Base-by-base conservation (phyloP, 2,113 vertebrate species). In the Forbesichthys papilliferus region DNA sequence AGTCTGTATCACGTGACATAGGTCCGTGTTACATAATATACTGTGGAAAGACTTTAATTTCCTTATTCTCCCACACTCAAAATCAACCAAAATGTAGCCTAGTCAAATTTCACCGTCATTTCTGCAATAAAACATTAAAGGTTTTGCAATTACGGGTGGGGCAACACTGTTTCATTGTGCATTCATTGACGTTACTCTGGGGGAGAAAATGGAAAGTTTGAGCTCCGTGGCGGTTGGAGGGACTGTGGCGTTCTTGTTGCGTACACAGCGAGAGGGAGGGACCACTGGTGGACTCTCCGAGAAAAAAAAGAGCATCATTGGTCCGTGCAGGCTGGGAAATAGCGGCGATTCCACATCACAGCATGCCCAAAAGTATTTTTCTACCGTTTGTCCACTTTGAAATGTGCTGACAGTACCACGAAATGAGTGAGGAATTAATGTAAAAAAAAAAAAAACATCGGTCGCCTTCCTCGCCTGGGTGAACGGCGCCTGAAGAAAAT, bases 181-280 rank as follows among this genome's bases (percentile, higher is more conserved):
- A 84, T 87, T 87, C 83, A 82, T 81, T 81, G 64, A 76, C 71
- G 68, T 81, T 52, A 59, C 73, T 81, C 70, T 49, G 48, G 53
- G 68, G 73, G 67, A 34, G 11, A 36, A 71, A 59, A 73, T 82
- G 87, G 89, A 89, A 90, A 86, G 86, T 90, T 83, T 89, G 89
- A 87, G 85, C 33, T 72, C 13, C 34, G 71, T 18, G 10, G n/a
- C 18, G 18, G 52, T 53, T 56, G 81, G 73, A 14, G 66, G 56
- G 79, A 89, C 89, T 90, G 89, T 87, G 55, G 82, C 3, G 73
- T 80, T 84, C 84, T 88, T 87, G 87, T 88, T 89, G 79, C 81
- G 82, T 77, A 74, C 73, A 61, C 73, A 60, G 63, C 64, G 68
- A 58, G 53, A 47, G 73, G 65, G 67, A 46, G 57, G 11, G 16